Evolutionary conservation across 2,888 invertebrate species (phyloP).

Genomic region (Scelioninae gen. 2): DNA sequence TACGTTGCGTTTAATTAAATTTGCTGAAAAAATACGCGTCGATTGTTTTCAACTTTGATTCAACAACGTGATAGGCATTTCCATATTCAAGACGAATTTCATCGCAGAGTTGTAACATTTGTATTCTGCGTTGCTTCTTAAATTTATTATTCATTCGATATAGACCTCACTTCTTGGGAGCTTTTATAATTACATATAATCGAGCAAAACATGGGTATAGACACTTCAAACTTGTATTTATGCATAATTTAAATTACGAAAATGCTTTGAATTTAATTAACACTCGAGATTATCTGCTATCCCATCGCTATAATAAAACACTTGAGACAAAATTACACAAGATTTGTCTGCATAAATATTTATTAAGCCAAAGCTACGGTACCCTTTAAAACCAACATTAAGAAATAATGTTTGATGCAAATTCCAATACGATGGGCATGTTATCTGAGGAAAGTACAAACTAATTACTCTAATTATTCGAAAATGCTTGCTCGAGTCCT

Average conservation of each 20-base stretch:
- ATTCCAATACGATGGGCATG: neutral
- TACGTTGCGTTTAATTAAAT: too few relatives aligned
- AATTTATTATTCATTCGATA: constrained; percentile 12
- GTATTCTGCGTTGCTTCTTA: neutral
- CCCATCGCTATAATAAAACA: constrained; percentile 8
- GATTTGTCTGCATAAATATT: constrained; percentile 14
- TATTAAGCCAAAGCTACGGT: neutral
- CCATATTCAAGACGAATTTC: too few relatives aligned
- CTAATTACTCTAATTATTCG: constrained; percentile 25
- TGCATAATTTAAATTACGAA: constrained; percentile 22
- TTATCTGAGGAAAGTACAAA: constrained; percentile 4
- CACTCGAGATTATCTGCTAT: constrained; percentile 6
- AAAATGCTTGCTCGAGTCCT: too few relatives aligned
- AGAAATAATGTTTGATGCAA: constrained; percentile 1
- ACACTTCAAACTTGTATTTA: constrained; percentile 13
- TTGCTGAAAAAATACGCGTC: too few relatives aligned
- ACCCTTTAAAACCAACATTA: neutral
- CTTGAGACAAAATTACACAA: constrained; percentile 13
- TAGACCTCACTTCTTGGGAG: constrained; percentile 13
- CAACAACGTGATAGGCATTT: neutral
- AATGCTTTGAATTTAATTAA: constrained; percentile 27
- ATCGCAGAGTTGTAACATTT: too few relatives aligned
- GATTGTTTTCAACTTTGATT: too few relatives aligned
- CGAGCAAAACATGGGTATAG: constrained; percentile 21
- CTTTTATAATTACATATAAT: constrained; percentile 18